Conservation (phyloP, 92 coral and sea anemone genomes). For the Metridium senile region DNA sequence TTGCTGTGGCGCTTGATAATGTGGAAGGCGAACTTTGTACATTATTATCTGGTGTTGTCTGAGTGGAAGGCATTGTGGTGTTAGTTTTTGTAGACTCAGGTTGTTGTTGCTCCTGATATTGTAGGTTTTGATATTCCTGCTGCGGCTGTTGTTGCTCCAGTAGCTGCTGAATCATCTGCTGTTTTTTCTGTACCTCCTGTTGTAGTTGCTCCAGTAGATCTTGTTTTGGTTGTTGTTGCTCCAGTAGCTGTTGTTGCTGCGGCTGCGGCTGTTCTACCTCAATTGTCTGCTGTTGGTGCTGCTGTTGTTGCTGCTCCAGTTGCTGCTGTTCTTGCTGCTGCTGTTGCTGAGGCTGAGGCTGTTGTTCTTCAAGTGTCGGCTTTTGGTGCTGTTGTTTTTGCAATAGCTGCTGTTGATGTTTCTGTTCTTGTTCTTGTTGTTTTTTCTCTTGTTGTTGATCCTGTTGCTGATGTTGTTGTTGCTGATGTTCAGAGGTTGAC, state of each 20-base stretch:
- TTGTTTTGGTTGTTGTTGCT: neutral
- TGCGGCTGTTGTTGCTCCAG: neutral
- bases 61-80: neutral
- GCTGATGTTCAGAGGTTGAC: no score
- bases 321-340: neutral
- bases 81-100: neutral
- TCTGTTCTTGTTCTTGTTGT: neutral
- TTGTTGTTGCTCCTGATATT: neutral
- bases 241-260: no score
- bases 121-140: neutral
- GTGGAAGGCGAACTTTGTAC: neutral
- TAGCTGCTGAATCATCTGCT: neutral
- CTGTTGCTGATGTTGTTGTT: neutral
- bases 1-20: no score
- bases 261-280: neutral
- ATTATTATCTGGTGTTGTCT: neutral
- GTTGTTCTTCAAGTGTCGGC: neutral
- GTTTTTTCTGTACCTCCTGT: neutral
- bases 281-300: neutral
- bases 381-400: neutral
- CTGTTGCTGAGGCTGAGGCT: neutral
- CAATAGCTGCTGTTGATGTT: neutral
- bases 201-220: neutral
- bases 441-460: neutral
- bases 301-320: neutral